phyloP scores from a whole-genome alignment of 2,888 invertebrate species.

The Pasiphila rectangulata region DNA sequence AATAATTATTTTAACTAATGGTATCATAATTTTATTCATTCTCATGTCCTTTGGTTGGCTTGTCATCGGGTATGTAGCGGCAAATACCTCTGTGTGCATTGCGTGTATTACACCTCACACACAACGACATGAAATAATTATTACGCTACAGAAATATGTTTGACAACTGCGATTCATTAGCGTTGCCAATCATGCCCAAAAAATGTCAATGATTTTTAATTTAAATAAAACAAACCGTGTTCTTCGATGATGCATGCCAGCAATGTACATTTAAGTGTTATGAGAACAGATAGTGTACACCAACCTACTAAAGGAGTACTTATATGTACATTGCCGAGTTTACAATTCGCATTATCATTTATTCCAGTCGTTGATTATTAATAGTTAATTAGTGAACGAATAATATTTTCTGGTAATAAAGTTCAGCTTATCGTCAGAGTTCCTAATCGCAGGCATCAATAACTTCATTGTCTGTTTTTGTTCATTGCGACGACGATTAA shows the following conservation, averaged over 20 bases:
- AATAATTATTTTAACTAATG: no score
- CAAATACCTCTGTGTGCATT: neutral
- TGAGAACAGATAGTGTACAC: no score
- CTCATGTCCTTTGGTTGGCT: conserved; percentile 8
- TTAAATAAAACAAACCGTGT: conserved; percentile 7
- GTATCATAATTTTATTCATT: neutral
- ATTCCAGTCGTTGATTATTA: no score
- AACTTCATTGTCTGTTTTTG: neutral
- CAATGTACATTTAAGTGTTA: no score
- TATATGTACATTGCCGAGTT: no score
- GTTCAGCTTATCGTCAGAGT: neutral
- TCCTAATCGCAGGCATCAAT: neutral
- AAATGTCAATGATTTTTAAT: conserved; percentile 13
- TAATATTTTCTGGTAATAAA: neutral
- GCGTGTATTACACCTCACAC: conserved; percentile 12
- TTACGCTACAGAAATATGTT: conserved; percentile 12
- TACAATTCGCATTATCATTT: no score
- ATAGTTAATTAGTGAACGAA: no score
- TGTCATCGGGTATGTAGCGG: no score
- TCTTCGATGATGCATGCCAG: conserved; percentile 6
- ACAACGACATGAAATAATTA: conserved; percentile 14
- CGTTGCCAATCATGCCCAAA: conserved; percentile 4
- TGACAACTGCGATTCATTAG: conserved; percentile 20
- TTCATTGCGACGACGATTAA: neutral
- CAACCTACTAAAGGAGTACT: no score